phyloP scores from a whole-genome alignment of 2,888 invertebrate genomes.

The Cephus spinipes region DNA sequence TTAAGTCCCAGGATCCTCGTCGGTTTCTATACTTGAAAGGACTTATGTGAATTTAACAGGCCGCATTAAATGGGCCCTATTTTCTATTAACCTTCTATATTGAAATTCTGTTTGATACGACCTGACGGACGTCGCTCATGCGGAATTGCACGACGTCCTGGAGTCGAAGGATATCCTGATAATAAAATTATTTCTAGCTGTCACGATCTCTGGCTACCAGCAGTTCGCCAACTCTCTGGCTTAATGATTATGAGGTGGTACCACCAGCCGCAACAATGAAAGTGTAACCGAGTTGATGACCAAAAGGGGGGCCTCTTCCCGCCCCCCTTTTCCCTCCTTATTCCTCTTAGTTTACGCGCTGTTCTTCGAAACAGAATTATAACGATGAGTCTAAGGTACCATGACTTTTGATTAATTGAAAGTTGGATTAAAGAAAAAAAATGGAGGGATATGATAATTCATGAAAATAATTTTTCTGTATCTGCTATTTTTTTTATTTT shows the following conservation, averaged over 20 bases:
- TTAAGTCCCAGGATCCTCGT: slow-evolving; percentile 23
- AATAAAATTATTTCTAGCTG: not conserved
- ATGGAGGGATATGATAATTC: slow-evolving; percentile 29
- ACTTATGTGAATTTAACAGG: not conserved
- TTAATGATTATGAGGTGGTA: slow-evolving; percentile 41
- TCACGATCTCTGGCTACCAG: not conserved
- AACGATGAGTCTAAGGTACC: not conserved
- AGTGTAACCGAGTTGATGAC: slow-evolving; percentile 55
- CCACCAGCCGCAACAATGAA: slow-evolving; percentile 59
- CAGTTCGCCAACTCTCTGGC: not conserved
- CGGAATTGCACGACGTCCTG: not conserved
- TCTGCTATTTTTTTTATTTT: not conserved
- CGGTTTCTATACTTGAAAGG: slow-evolving; percentile 17
- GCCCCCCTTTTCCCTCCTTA: slow-evolving; percentile 12
- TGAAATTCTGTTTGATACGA: not conserved
- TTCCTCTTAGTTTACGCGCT: not conserved
- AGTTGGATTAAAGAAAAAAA: slow-evolving; percentile 33
- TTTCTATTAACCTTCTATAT: not conserved
- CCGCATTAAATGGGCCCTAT: not conserved
- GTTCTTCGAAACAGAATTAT: not conserved
- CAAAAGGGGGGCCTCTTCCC: slow-evolving; percentile 24
- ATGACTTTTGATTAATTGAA: slow-evolving; percentile 41
- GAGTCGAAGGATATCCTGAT: not conserved
- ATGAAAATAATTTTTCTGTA: not conserved
- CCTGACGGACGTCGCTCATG: not conserved